A percentile compares a stretch with the other conserved stretches of the same genome.
Conservation (phyloP, 2,113 vertebrate species). For the Crotalus viridis region DNA sequence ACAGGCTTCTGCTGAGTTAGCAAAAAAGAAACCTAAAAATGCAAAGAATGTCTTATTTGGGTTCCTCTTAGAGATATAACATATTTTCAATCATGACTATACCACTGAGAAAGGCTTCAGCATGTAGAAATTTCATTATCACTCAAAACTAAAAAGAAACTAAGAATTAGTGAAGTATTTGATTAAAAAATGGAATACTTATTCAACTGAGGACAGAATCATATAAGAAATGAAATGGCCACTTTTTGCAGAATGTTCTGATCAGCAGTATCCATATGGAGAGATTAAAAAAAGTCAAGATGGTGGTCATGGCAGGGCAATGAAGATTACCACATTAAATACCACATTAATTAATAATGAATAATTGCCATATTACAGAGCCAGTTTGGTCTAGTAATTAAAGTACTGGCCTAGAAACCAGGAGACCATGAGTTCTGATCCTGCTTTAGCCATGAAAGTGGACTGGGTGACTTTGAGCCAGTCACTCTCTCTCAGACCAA, state of each 20-base stretch:
- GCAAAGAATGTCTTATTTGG: background rate
- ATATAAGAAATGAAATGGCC: background rate
- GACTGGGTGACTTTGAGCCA: background rate
- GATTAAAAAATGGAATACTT: fast-evolving
- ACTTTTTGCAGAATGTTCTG: background rate
- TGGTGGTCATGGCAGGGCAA: background rate
- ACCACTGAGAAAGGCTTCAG: background rate
- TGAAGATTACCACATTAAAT: background rate
- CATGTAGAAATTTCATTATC: background rate
- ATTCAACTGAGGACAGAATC: background rate
- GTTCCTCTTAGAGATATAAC: background rate
- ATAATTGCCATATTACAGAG: background rate
- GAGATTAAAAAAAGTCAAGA: background rate
- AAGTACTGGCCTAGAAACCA: background rate
- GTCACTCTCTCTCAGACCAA: background rate
- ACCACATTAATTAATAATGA: background rate
- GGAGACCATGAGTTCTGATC: background rate
- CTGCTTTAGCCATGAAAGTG: background rate
- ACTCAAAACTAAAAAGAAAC: background rate
- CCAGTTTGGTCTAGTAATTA: background rate
- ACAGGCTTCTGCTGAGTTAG: background rate
- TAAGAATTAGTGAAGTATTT: conserved; percentile 11
- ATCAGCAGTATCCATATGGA: background rate
- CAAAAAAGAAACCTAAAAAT: conserved; percentile 12
- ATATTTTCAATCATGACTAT: background rate